Evolutionary conservation across 2,113 vertebrate genomes (phyloP), one percentile per base, ranked within the genome.

Genomic region (Ranitomeya imitator): DNA sequence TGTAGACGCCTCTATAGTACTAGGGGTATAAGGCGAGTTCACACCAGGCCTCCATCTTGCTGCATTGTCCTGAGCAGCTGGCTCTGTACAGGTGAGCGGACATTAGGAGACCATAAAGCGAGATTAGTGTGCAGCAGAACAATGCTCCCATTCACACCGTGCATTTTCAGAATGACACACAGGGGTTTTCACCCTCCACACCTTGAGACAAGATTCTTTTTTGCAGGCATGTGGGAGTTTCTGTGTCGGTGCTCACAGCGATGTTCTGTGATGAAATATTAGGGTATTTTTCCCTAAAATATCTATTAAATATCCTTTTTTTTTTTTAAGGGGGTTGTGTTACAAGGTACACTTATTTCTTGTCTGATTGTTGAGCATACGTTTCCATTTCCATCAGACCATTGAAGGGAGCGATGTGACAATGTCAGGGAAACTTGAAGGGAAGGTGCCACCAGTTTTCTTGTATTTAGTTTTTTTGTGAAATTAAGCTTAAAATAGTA

Each of bases 141-240:
- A 79, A 79, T 79, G n/a, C 52, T 13, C 21, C 4, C 71, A 45
- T 74, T 74, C 71, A 51, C 71, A 37, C 37, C 19, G 31, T 12
- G 18, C 18, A 74, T 45, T 74, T 74, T 37, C 18, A 52, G 5
- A 52, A 76, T 52, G 21, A 52, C 73, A 52, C 73, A 52, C 51
- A 45, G 73, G 69, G 73, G 37, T 76, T 76, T 76, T 52, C 9
- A 5, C 45, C 45, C 10, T 1, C 7, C 19, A 10, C 73, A 52
- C 14, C 52, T 76, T 51, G 45, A 19, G 73, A 18, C 37, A 52
- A 52, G 73, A 76, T 19, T 76, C 18, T 74, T 74, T 74, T 45
- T 74, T 74, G 71, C 71, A 74, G 37, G 31, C 15, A 74, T 74
- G 71, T 74, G 71, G 69, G 69, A 74, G 71, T 74, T 74, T 26